Conservation (phyloP, 1,140 invertebrate genomes). For the Drosophila micromelanica region DNA sequence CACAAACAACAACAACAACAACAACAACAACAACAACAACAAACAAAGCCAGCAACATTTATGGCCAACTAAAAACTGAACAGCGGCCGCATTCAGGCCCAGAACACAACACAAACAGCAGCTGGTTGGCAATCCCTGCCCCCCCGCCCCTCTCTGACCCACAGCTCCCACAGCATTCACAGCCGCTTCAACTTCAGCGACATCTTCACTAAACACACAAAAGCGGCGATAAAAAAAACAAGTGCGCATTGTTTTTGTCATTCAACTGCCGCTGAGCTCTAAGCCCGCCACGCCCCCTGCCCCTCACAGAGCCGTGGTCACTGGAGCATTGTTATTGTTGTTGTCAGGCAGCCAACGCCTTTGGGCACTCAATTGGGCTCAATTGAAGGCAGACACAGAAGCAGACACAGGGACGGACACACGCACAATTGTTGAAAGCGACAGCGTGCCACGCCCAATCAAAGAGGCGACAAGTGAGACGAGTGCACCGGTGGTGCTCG, state of each 20-base stretch:
- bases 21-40: conserved; percentile 1
- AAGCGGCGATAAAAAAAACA: conserved; percentile 43
- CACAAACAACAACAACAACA: conserved; percentile 16
- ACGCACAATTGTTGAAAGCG: conserved; percentile 52
- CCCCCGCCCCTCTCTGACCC: not conserved
- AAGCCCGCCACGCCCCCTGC: not conserved
- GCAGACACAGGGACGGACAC: conserved; percentile 7
- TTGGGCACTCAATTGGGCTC: conserved; percentile 75
- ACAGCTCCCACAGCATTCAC: not conserved
- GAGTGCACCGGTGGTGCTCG: not conserved
- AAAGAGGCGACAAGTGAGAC: too few relatives aligned
- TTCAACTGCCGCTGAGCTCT: conserved; percentile 22
- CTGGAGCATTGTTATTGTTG: conserved; percentile 13
- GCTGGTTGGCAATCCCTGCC: not conserved
- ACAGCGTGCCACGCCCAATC: conserved; percentile 37
- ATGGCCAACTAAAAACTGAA: conserved; percentile 73
- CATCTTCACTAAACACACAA: conserved; percentile 27
- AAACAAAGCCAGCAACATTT: conserved; percentile 42
- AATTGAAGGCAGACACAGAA: conserved; percentile 63
- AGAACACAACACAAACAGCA: conserved; percentile 1
- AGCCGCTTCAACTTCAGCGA: too few relatives aligned
- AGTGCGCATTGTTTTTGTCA: conserved; percentile 46
- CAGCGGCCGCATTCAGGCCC: conserved; percentile 37
- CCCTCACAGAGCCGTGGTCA: not conserved
- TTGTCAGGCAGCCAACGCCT: conserved; percentile 52